Evolutionary conservation across 2,888 invertebrate species (phyloP), one percentile per base, ranked within the genome.

Genomic region (Dioctria rufipes): DNA sequence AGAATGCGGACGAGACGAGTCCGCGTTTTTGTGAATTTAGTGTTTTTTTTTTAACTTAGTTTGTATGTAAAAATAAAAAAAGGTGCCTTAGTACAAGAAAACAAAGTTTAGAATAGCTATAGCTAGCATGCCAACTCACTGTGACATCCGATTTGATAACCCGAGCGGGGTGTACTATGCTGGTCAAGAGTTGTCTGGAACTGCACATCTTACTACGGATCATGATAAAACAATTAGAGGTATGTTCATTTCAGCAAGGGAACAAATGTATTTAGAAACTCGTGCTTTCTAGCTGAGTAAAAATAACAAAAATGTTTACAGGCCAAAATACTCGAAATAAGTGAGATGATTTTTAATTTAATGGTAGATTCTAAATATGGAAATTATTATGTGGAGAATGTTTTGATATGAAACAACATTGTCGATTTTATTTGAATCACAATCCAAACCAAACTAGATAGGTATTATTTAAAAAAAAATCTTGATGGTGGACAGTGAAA

Each of bases 221-320:
- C 61, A 63, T 49, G 63, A 77, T 6, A 77, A 77, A 39, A 77
- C 77, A 3, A 63, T 77, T 49, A 61, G 77, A 77, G 77, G 77
- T 77, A n/a, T 37, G 51, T 54, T 2, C 49, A 46, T 5, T 46
- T 46, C 9, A 46, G 5, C 46, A 6, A 46, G 46, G 46, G 2
- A 8, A 5, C 46, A 6, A 8, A 46, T 5, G 8, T 46, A 46
- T 46, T 46, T 25, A 25, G 46, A 6, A 46, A 46, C 5, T 46
- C 8, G 46, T 46, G 46, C 46, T 46, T 25, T 25, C 25, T 25
- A 25, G 25, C 25, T 25, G 25, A 25, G 25, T 25, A 25, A 25
- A 25, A 25, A 25, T 25, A 25, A 25, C 25, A 25, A 25, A 25
- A 25, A 25, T 25, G 1, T 25, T 25, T 25, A 25, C 0, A 25